These are phyloP conservation scores for Fopius arisanus DNA, from an alignment of 1,140 invertebrate genomes.

Conservation along the genomic window DNA sequence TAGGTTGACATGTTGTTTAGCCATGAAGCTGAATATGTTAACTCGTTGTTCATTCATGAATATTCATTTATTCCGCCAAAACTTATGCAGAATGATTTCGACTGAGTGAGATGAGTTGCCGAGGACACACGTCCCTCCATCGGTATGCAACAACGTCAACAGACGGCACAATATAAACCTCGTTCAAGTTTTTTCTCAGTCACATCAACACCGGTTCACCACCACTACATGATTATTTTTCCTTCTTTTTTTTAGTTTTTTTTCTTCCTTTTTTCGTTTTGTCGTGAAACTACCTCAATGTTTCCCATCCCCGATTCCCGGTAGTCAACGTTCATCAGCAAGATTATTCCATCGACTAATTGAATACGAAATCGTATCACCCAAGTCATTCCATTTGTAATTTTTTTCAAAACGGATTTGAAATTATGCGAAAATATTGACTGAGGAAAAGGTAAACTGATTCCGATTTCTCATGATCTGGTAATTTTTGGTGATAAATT, in stretches of 20 bases:
- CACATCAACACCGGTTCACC: neutral
- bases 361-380: neutral
- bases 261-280: too few relatives aligned
- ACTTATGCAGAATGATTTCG: conserved; percentile 48
- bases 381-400: neutral
- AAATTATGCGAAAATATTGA: neutral
- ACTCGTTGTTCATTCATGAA: conserved; percentile 40
- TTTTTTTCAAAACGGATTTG: neutral
- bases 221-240: conserved; percentile 45
- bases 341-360: conserved; percentile 2
- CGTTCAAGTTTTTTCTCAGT: conserved; percentile 46
- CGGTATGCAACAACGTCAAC: conserved; percentile 38
- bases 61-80: conserved; percentile 48
- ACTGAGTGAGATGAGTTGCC: conserved; percentile 27
- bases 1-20: conserved; percentile 1
- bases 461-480: too few relatives aligned
- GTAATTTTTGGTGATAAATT: too few relatives aligned
- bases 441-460: neutral
- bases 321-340: conserved; percentile 37
- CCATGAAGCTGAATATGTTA: conserved; percentile 31
- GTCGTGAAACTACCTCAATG: conserved; percentile 30
- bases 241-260: too few relatives aligned
- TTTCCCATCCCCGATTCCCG: conserved; percentile 41
- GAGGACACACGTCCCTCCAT: conserved; percentile 31
- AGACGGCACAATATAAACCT: conserved; percentile 22